Evolutionary conservation across 2,888 invertebrate species (phyloP), one percentile per base, ranked within the genome.

Genomic region (Ischnura elegans): DNA sequence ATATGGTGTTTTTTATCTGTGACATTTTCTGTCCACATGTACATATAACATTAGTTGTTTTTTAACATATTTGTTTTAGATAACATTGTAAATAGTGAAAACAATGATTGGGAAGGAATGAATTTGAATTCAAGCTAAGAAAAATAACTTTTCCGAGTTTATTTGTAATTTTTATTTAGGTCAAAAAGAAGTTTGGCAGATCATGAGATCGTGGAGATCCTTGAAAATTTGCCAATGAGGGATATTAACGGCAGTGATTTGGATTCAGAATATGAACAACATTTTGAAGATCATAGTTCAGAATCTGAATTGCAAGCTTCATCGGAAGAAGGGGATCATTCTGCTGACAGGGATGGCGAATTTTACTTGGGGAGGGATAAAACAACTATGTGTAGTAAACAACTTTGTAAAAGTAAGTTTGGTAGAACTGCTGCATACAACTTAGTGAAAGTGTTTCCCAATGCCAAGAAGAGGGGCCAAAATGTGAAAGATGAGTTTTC

Each of bases 151-250:
- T 55, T 55, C 55, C 10, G 6, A 55, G 21, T 55, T 6, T 3
- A 19, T 13, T 55, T 55, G 13, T 19, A 55, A 55, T 55, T 55
- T 55, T 10, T 55, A 55, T 55, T 55, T 55, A 55, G 94, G 94
- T 13, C 94, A 95, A 10, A 55, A 94, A 94, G 94, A 94, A 94
- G 90, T 55, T 19, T 55, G 47, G 55, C 55, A 55, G 21, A 55
- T 21, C 55, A 55, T 55, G 55, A 21, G 19, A 55, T 55, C 10
- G 55, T 21, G 21, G 55, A 55, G 55, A 21, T 55, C 55, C 10
- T 55, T 55, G 55, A 55, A 19, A 21, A 55, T 55, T 55, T 55
- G 55, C 55, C 55, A 55, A 55, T 55, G 55, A 55, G 19, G 55
- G 55, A 55, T 21, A 55, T 55, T 21, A 21, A 19, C 55, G 21